Conservation (phyloP, 2,888 invertebrate species). For the Cacoxenus indagator region DNA sequence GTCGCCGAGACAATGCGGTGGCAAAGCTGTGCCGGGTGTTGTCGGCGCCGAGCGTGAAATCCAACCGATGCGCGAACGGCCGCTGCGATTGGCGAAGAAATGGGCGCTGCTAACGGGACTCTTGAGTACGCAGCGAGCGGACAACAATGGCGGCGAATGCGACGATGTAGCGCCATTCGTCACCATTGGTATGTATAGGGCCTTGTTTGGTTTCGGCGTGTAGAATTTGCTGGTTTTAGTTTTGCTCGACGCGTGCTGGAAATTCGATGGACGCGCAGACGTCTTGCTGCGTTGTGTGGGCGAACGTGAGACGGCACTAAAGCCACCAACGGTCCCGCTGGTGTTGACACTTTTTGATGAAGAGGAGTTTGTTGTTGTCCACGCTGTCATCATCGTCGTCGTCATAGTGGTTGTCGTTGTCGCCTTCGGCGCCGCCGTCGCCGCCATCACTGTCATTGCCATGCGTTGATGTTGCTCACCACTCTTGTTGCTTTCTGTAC, state of each 20-base stretch:
- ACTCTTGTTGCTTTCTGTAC: neutral
- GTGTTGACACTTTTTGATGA: neutral
- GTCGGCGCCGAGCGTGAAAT: conserved; percentile 85
- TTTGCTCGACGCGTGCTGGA: conserved; percentile 48
- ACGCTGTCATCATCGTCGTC: neutral
- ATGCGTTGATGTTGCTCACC: neutral
- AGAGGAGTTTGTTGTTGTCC: neutral
- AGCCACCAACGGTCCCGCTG: neutral
- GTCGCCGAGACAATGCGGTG: conserved; percentile 77
- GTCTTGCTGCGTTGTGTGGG: conserved; percentile 11
- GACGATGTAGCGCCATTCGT: conserved; percentile 50
- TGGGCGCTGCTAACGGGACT: conserved; percentile 67
- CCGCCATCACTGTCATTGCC: neutral
- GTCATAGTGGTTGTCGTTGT: conserved; percentile 1
- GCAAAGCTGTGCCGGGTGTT: conserved; percentile 78
- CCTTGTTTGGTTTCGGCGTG: conserved; percentile 74
- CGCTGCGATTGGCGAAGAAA: conserved; percentile 64
- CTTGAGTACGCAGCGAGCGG: conserved; percentile 57
- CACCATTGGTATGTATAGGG: conserved; percentile 78
- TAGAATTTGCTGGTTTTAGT: conserved; percentile 72
- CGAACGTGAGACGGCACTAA: neutral
- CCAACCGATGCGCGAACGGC: conserved; percentile 74
- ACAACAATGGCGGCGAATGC: conserved; percentile 27
- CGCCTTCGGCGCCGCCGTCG: neutral
- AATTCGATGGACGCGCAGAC: conserved; percentile 36